Base-by-base conservation (phyloP, 2,113 vertebrate species). In the Lepidothrix coronata region DNA sequence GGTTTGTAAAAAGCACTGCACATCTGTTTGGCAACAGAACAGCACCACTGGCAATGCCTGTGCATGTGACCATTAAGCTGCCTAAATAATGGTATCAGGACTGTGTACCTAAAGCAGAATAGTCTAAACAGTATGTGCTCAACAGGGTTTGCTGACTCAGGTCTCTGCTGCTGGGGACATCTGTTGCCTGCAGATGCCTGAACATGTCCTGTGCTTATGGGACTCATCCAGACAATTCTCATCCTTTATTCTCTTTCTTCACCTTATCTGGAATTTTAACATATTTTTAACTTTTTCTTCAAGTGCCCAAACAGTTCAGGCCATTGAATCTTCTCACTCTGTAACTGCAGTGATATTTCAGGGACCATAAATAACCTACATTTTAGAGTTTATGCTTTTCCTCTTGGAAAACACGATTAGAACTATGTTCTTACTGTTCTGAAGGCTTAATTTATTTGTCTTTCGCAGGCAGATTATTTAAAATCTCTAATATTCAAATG, bases 401-500 rank as follows among this genome's bases (percentile, higher is more conserved):
- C 24, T 68, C 70, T 68, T 33, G 67, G 77, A 89, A 93, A 88
- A 82, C 37, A 59, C 0, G 39, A 78, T 90, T 94, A 92, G 86
- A 87, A 89, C 35, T 44, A 18, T 83, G 37, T 65, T 84, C 62
- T 92, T 21, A 13, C 62, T 61, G 49, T 90, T 97, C 77, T 62
- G 67, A 93, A 74, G 72, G 72, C 28, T 81, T 95, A 73, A 84
- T 96, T 86, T 71, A 86, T 96, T 96, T 95, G 87, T 77, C 87
- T 96, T 95, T 88, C 82, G 62, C 57, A 91, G 73, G 39, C 7
- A 91, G 85, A 89, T 91, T 95, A 93, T 70, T 66, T 79, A 30
- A 92, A 94, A 20, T 71, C 80, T 61, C 49, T 91, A 78, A 88
- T 95, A 94, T 90, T 95, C 85, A 88, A 92, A 90, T 71, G 76